Conservation (phyloP, 2,888 invertebrate genomes). For the Alentia gelatinosa region DNA sequence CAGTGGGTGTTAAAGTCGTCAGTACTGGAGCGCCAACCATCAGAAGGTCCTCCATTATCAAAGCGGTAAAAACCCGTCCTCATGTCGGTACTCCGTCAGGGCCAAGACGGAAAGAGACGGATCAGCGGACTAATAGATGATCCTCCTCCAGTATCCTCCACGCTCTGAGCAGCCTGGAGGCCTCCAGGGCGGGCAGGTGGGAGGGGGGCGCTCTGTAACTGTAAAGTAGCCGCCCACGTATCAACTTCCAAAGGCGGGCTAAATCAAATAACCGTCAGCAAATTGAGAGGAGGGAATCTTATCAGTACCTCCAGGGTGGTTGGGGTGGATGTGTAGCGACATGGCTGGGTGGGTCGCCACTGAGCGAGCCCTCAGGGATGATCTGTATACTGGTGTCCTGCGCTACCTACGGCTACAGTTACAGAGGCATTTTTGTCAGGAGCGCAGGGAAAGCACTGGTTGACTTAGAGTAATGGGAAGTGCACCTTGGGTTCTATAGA, state of each 20-base stretch:
- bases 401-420: too few species aligned
- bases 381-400: not conserved
- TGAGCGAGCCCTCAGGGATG: not conserved
- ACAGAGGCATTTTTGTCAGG: too few species aligned
- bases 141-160: not conserved
- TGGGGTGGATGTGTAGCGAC: not conserved
- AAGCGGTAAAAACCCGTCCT: not conserved
- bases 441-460: too few species aligned
- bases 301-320: not conserved
- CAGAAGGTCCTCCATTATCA: not conserved
- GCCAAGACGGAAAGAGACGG: not conserved
- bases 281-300: not conserved
- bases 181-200: too few species aligned
- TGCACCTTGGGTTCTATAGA: too few species aligned
- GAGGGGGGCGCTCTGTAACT: too few species aligned
- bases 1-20: too few species aligned
- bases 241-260: not conserved
- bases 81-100: not conserved
- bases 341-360: not conserved
- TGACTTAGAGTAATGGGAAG: too few species aligned
- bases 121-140: not conserved
- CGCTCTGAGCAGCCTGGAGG: not conserved
- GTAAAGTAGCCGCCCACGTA: not conserved
- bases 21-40: not conserved
- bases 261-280: slow-evolving; percentile 3